Base-by-base conservation (phyloP, 2,113 vertebrate genomes). In the Paramisgurnus dabryanus region DNA sequence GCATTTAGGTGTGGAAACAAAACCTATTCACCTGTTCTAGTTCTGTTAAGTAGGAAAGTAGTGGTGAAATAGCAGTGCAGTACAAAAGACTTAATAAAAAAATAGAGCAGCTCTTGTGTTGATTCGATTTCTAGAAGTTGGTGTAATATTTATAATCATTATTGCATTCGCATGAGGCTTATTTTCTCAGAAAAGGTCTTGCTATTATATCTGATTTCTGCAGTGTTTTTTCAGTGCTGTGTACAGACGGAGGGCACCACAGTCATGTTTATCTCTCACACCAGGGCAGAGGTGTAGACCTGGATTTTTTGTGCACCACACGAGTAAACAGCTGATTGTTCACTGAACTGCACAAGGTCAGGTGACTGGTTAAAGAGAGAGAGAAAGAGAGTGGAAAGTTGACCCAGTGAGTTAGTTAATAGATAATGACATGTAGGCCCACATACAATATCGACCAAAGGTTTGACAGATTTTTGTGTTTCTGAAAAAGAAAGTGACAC, bases 321-420 rank as follows among this genome's bases (percentile, higher is more conserved):
- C 34, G 5, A 76, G 64, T 76, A 76, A 81, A 76, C 72, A 69
- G 73, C 39, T 64, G 72, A 76, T 81, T 68, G 69, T 58, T 77
- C 47, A 13, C 47, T 66, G 75, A 77, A 77, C 63, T 65, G 70
- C 65, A 47, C 12, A 55, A 60, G 63, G 70, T 75, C 70, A 74
- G 49, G 13, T 80, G 70, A 74, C 49, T 34, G 10, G 10, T 45
- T 71, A 9, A 65, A 68, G 47, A 73, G 39, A 71, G 22, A n/a
- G 27, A 61, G 65, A 58, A 63, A 80, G 58, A 67, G 53, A 55
- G 78, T 73, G 57, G 55, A 67, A 74, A 67, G 18, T 61, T n/a
- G 63, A 58, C 13, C 22, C 61, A 27, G 10, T 34, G 47, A 73
- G 74, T 49, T 60, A 74, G 71, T 60, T 60, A 15, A 27, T 45